A percentile compares a stretch with the other conserved stretches of the same genome.
phyloP scores from a whole-genome alignment of 2,797 vertebrate genomes.

The Brachyalestes nurse region DNA sequence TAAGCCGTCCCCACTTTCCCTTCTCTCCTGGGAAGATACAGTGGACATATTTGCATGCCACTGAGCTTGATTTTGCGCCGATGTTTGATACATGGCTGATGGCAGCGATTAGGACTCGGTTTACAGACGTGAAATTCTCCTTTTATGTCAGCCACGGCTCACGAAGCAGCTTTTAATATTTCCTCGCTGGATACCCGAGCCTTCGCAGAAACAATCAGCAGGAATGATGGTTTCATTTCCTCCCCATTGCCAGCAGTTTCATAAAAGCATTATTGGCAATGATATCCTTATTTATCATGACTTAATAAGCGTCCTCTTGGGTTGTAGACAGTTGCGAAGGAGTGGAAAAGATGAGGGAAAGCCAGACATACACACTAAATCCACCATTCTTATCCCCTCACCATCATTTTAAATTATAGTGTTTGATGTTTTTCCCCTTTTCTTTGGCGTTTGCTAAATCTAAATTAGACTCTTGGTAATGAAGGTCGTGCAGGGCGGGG shows the following conservation, averaged over 20 bases:
- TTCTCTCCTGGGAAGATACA: conserved; percentile 17
- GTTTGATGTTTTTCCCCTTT: conserved; percentile 25
- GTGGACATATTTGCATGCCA: conserved; percentile 17
- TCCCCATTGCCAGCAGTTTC: conserved; percentile 61
- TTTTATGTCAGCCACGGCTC: conserved; percentile 35
- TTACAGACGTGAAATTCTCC: conserved; percentile 38
- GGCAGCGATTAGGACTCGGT: conserved; percentile 28
- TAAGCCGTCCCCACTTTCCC: conserved; percentile 9
- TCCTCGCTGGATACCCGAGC: conserved; percentile 11
- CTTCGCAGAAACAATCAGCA: conserved; percentile 41
- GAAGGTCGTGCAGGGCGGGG: conserved; percentile 30
- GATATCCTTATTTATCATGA: conserved; percentile 71
- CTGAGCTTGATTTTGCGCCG: not conserved
- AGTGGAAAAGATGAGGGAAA: conserved; percentile 33
- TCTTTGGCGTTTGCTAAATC: conserved; percentile 32
- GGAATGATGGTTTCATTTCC: conserved; percentile 69
- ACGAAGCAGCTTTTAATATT: conserved; percentile 34
- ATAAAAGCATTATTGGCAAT: conserved; percentile 73
- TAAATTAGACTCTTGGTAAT: conserved; percentile 32
- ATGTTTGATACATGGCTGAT: conserved; percentile 44
- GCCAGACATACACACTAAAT: conserved; percentile 41
- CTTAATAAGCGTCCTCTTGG: conserved; percentile 41
- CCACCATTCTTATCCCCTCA: conserved; percentile 30
- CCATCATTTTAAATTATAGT: conserved; percentile 38
- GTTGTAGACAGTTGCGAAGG: conserved; percentile 13